These are phyloP conservation scores for Echinops telfairi DNA, from an alignment of 2,113 vertebrate species.

Conservation along the genomic window DNA sequence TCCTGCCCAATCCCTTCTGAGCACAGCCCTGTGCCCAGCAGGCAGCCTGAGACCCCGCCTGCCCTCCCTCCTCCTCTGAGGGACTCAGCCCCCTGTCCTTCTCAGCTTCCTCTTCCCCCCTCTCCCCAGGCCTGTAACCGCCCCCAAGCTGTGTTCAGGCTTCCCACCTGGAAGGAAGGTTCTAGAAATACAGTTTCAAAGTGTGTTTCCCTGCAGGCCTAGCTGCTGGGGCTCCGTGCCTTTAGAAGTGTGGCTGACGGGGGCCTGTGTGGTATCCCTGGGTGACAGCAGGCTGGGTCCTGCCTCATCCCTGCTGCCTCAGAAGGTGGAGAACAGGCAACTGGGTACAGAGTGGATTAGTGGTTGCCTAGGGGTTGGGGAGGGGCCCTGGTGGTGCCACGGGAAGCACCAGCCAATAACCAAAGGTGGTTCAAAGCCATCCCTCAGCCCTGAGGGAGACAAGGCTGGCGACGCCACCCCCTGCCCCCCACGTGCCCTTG, in stretches of 20 bases:
- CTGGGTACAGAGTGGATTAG: background rate
- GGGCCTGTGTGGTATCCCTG: background rate
- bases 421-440: background rate
- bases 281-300: no score
- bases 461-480: background rate
- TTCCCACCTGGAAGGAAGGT: background rate
- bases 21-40: background rate
- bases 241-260: background rate
- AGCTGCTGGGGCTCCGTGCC: background rate
- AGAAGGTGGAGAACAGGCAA: background rate
- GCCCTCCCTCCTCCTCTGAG: background rate
- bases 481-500: no score
- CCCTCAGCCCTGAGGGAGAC: background rate
- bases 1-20: no score
- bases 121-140: no score
- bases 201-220: background rate
- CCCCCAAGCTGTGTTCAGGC: background rate
- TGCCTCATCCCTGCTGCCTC: background rate
- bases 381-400: no score
- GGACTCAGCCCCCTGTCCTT: background rate
- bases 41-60: background rate
- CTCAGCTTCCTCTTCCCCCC: background rate
- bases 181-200: background rate
- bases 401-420: background rate
- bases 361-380: background rate